Conservation (phyloP, 2,113 vertebrate genomes). For the Alaudala cheleensis region DNA sequence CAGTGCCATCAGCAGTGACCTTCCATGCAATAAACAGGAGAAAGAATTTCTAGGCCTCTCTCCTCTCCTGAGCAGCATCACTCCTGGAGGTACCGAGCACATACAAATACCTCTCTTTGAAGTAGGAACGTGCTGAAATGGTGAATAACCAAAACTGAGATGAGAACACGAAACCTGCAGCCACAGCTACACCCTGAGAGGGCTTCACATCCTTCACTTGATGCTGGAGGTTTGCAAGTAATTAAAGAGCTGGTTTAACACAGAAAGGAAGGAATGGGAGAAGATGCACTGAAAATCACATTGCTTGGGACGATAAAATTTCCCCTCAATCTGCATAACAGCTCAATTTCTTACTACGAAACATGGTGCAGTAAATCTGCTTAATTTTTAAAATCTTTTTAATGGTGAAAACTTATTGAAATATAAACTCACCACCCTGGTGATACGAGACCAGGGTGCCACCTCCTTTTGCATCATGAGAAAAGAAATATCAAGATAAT, state of each 20-base stretch:
- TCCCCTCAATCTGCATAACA: neutral
- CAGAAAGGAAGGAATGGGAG: neutral
- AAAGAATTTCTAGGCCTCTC: neutral
- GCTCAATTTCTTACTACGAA: neutral
- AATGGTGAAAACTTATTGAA: neutral
- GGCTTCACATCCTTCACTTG: neutral
- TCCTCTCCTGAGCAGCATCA: too few species aligned
- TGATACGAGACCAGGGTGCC: accelerated
- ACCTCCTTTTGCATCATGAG: neutral
- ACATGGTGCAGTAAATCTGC: neutral
- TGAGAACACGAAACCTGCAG: neutral
- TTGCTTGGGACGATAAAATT: neutral
- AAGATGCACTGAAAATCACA: neutral
- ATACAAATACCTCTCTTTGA: neutral
- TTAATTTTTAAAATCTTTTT: neutral
- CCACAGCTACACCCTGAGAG: neutral
- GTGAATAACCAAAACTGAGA: neutral
- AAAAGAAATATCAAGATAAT: neutral
- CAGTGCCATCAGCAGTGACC: neutral
- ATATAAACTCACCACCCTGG: neutral
- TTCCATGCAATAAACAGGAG: neutral
- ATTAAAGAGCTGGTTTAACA: neutral
- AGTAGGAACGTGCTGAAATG: neutral
- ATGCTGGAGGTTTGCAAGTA: neutral
- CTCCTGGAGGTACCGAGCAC: neutral